Evolutionary conservation across 2,888 invertebrate genomes (phyloP), one percentile per base, ranked within the genome.

Genomic region (Pecten maximus): DNA sequence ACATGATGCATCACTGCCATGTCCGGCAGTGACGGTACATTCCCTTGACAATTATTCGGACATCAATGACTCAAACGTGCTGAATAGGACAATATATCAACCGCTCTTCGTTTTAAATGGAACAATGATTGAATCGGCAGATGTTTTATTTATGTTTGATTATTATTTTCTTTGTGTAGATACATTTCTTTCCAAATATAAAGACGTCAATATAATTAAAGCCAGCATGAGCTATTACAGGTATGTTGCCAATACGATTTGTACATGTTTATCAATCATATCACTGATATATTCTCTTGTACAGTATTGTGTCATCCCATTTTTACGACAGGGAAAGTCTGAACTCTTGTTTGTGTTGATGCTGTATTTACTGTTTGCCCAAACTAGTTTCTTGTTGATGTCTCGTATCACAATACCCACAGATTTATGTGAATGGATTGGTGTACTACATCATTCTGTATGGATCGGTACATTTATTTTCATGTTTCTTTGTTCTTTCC

Each of bases 221-320:
- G 23, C 8, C 6, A n/a, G 2, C 28, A 28, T 60, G 60, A 10
- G n/a, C 28, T 60, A 60, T 28, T 28, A 60, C 60, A n/a, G 60
- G n/a, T 60, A 60, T 60, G n/a, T 60, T 60, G 60, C 28, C 28
- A 60, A 60, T 60, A 60, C 60, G 28, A 60, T 60, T 60, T 60
- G 60, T 28, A 28, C 28, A n/a, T 28, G 60, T 60, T 28, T 60
- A n/a, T 60, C 60, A 28, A 28, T 60, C 28, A 28, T 28, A 3
- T 60, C 60, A 28, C 4, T 60, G 4, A 16, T 60, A 6, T 60
- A 60, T n/a, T 28, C 60, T 8, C 28, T 60, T 2, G 60, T 60
- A 60, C 60, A 60, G 28, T 28, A 60, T 60, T 60, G 60, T 60
- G 4, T 2, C 28, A 60, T 60, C 3, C 60, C 60, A 16, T 60